A percentile compares a stretch with the other conserved stretches of the same genome.
phyloP scores from a whole-genome alignment of 2,888 invertebrate genomes.

The Apeira syringaria region DNA sequence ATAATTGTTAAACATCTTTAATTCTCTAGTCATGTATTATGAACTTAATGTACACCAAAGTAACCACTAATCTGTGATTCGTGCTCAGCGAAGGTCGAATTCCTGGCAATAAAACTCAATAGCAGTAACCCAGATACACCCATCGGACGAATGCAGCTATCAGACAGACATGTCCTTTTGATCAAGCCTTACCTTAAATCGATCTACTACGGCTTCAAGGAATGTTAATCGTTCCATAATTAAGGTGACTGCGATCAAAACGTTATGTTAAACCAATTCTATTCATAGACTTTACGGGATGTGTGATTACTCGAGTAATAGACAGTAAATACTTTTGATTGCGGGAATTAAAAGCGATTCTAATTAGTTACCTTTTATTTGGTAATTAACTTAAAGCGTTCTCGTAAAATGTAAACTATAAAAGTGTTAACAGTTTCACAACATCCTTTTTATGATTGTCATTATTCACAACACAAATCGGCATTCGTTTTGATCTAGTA shows the following conservation, averaged over 20 bases:
- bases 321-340: neutral
- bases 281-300: neutral
- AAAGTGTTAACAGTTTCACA: neutral
- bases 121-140: conserved; percentile 69
- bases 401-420: neutral
- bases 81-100: conserved; percentile 57
- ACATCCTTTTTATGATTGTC: neutral
- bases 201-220: conserved; percentile 33
- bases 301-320: neutral
- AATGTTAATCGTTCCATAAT: conserved; percentile 50
- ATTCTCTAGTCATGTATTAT: conserved; percentile 38
- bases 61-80: conserved; percentile 37
- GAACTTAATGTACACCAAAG: conserved; percentile 34
- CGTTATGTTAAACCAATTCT: conserved; percentile 24
- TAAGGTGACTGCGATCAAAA: conserved; percentile 34
- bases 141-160: conserved; percentile 51
- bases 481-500: too few relatives aligned
- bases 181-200: conserved; percentile 43
- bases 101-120: conserved; percentile 65
- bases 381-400: neutral
- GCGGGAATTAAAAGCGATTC: neutral
- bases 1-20: conserved; percentile 31
- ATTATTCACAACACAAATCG: neutral
- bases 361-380: too few relatives aligned
- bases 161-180: conserved; percentile 52